Evolutionary conservation across 2,888 invertebrate species (phyloP), one percentile per base, ranked within the genome.

Genomic region (Diarsia mendica): DNA sequence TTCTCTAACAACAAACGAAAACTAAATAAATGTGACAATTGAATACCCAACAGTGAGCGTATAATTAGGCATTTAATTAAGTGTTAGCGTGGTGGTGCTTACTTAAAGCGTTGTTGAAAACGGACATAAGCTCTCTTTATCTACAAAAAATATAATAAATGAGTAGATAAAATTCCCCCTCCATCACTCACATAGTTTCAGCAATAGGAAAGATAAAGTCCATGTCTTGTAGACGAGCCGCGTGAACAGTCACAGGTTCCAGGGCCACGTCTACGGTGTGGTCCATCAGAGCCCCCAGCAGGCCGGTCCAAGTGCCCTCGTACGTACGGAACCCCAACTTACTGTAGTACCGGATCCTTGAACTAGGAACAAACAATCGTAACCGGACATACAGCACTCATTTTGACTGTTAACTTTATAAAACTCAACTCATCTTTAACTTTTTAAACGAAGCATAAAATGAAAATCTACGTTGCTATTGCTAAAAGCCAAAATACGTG

Each of bases 181-280:
- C 23, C 6, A 23, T 65, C 13, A 51, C 96, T 92, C 87, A 97
- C 97, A 97, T 97, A 44, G 97, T 97, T 85, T 97, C 96, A 71
- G 97, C 96, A n/a, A 97, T 96, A 20, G 97, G 97, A 86, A 97
- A 97, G 63, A 97, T 97, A 82, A 97, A 97, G 75, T 96, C 95
- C 97, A 97, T 97, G 67, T 97, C 97, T 28, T 94, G 92, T 61
- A 96, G 94, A 48, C 96, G 93, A 5, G 97, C 94, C 1, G 95
- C 91, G 67, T 96, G 96, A 0, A 97, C 96, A 0, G 97, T 97
- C 23, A 97, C 97, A 2, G 97, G 97, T 75, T 97, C 97, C 60
- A 97, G 88, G 0, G 97, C 97, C 48, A 97, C 89, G 86, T 97
- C 97, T 15, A 97, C 96, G 2, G 96, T 94, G 44, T 95, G 96